Base-by-base conservation (phyloP, 2,113 vertebrate genomes). In the Gnathonemus longibarbis region DNA sequence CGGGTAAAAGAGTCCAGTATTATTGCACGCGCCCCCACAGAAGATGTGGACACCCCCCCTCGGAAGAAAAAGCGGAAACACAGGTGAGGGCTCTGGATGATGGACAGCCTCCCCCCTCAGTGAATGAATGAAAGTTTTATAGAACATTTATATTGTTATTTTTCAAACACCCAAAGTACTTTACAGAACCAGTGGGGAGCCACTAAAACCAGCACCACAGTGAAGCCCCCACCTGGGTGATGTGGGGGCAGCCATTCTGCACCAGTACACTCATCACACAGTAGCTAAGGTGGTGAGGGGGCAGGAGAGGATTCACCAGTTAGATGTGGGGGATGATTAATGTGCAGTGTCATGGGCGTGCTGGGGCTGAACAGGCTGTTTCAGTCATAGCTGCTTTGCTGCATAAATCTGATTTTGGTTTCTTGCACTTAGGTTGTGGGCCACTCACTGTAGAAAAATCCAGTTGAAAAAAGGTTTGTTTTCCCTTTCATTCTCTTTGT, bases 31-130 rank as follows among this genome's bases (percentile, higher is more conserved):
- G 98, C 95, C 19, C 98, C 98, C 0, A 95, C 98, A 0, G 98
- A 99, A 93, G 98, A 99, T 77, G 98, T 98, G 88, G 97, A 99
- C 94, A 99, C 98, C 5, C 98, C 98, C 35, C 98, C 98, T 0
- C 96, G 98, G 66, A 98, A 99, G 95, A 99, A 99, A 95, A 99
- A 99, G 93, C 97, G 98, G 93, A 99, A 99, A 95, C 98, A 99
- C 95, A 94, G 98, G 97, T 96, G 92, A 95, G 94, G 53, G n/a
- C 77, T 24, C 48, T 45, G 56, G 3, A 17, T 56, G n/a, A 84
- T 27, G 35, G 17, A 49, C 58, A 62, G 56, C 56, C 5, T 1
- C 19, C 1, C 53, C 17, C 17, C 49, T 11, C 49, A 13, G 49
- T 50, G 49, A 50, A 50, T 50, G 10, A 50, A 50, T 50, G 49